Conservation (phyloP, 2,797 vertebrate genomes). For the Nyctibius grandis region DNA sequence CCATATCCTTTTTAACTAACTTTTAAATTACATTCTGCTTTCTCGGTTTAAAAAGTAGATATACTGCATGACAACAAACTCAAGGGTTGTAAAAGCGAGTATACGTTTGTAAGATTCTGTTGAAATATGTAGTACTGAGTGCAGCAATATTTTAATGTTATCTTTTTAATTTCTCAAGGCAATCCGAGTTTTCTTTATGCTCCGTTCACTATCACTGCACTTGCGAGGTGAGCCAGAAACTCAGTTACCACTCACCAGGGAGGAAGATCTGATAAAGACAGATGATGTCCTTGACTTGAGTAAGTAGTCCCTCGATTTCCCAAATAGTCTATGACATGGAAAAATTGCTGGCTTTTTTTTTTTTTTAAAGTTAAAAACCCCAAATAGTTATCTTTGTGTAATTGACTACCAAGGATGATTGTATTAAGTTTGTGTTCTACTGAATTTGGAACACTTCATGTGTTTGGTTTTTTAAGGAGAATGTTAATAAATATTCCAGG, state of each 20-base stretch:
- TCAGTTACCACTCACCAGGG: conserved; percentile 91
- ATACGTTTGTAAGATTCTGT: not conserved
- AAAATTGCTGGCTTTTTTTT: not conserved
- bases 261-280: conserved; percentile 94
- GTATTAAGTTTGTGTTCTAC: not conserved
- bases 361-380: not conserved
- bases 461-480: not conserved
- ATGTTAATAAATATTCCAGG: not conserved
- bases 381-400: not conserved
- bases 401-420: not conserved
- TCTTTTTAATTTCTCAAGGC: conserved; percentile 76
- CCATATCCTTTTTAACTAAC: not conserved
- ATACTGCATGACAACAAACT: not conserved
- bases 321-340: not conserved
- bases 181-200: conserved; percentile 97
- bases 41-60: not conserved
- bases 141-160: not conserved
- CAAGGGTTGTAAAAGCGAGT: not conserved
- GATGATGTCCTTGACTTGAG: conserved; percentile 97
- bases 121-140: not conserved
- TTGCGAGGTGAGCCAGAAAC: conserved; percentile 89
- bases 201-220: conserved; percentile 89
- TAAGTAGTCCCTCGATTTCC: conserved; percentile 64
- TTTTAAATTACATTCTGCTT: not conserved
- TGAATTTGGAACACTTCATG: not conserved